These are phyloP conservation scores for Hymenochirus boettgeri DNA, from an alignment of 2,113 vertebrate species.

Conservation along the genomic window DNA sequence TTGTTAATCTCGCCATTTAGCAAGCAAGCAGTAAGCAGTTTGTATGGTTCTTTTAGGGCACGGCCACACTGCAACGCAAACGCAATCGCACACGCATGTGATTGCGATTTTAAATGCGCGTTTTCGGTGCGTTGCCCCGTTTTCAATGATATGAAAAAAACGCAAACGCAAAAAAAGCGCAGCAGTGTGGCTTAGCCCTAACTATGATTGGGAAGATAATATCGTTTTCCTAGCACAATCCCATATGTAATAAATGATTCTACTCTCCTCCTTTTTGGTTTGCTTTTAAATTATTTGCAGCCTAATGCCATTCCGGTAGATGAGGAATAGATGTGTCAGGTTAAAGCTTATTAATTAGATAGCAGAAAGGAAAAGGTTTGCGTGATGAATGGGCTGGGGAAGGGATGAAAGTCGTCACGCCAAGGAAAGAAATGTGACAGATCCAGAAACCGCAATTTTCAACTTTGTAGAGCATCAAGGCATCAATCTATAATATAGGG, in stretches of 20 bases:
- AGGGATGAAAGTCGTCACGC: background rate
- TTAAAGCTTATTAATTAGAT: constrained; percentile 22
- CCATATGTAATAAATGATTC: no score
- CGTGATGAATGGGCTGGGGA: constrained; percentile 1
- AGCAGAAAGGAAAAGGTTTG: background rate
- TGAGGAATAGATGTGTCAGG: constrained; percentile 5
- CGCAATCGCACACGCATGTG: no score
- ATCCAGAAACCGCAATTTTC: constrained; percentile 5
- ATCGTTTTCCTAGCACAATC: background rate
- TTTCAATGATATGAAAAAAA: no score
- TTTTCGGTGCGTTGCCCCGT: no score
- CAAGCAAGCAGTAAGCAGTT: no score
- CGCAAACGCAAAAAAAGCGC: no score
- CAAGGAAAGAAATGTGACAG: constrained; percentile 1
- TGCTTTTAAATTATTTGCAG: constrained; percentile 16
- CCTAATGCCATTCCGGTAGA: constrained; percentile 4
- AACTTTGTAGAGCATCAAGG: constrained; percentile 23
- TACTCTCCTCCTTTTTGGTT: no score
- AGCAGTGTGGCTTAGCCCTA: no score
- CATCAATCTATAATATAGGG: constrained; percentile 9
- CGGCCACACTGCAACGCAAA: no score
- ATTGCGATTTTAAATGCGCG: no score
- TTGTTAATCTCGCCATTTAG: no score
- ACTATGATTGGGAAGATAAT: constrained; percentile 11
- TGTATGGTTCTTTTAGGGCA: no score